Conservation (phyloP, 2,113 vertebrate genomes). For the Odocoileus hemionus region DNA sequence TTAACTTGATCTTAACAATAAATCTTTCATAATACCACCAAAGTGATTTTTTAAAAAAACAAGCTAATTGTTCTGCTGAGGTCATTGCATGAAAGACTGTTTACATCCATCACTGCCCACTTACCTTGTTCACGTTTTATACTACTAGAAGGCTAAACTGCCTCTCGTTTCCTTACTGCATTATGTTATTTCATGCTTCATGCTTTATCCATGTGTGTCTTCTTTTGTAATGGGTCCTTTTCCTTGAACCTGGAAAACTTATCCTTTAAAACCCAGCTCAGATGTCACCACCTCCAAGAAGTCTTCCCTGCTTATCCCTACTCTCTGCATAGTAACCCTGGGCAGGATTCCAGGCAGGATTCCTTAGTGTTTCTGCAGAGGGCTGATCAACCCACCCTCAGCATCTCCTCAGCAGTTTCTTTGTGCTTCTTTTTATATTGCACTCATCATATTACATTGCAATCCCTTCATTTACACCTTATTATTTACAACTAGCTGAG, state of each 20-base stretch:
- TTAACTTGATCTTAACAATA: slow-evolving; percentile 5
- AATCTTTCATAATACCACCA: neutral
- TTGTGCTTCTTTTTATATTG: neutral
- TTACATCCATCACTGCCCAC: neutral
- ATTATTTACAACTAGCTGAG: slow-evolving; percentile 28
- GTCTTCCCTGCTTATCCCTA: neutral
- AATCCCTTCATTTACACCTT: slow-evolving; percentile 20
- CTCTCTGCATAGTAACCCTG: neutral
- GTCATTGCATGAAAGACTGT: neutral
- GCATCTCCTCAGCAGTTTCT: neutral
- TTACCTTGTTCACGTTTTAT: neutral
- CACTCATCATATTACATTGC: neutral
- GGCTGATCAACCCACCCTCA: neutral
- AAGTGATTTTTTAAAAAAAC: neutral
- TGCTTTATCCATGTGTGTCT: slow-evolving; percentile 2
- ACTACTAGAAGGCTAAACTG: neutral
- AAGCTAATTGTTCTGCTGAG: neutral
- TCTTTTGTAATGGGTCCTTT: neutral
- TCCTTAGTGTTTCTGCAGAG: neutral
- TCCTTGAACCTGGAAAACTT: neutral
- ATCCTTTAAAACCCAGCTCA: neutral
- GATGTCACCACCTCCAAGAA: neutral
- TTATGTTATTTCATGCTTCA: neutral
- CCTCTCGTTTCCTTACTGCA: neutral
- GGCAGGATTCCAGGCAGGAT: neutral